Conservation (phyloP, 2,888 invertebrate species). For the Pandemis heparana region DNA sequence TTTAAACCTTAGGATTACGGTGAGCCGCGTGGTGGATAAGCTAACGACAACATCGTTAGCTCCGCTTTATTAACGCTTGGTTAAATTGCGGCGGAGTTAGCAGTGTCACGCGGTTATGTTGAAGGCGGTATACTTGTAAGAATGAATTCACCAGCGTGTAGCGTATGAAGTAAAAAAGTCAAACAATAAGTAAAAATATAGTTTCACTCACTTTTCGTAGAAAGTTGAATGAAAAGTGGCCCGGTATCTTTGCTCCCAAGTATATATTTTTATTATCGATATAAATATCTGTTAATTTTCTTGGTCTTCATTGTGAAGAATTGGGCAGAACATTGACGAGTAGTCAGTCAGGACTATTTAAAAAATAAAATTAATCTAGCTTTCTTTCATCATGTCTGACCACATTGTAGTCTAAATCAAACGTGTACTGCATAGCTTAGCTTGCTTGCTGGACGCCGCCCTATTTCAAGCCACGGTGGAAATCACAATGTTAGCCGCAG, state of each 20-base stretch:
- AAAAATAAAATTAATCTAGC: too few relatives aligned
- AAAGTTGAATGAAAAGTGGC: too few relatives aligned
- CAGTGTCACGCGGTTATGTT: neutral
- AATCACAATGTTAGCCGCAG: constrained; percentile 57
- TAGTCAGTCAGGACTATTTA: too few relatives aligned
- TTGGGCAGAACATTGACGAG: too few relatives aligned
- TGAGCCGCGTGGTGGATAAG: constrained; percentile 24
- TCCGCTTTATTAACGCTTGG: constrained; percentile 27
- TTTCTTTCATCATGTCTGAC: neutral
- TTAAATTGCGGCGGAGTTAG: neutral
- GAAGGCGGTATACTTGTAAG: neutral
- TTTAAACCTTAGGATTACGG: constrained; percentile 23
- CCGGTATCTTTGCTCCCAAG: too few relatives aligned
- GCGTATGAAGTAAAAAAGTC: neutral
- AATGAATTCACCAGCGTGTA: too few relatives aligned
- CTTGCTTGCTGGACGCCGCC: constrained; percentile 6
- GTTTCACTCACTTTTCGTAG: too few relatives aligned
- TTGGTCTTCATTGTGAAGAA: too few relatives aligned
- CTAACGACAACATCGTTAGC: constrained; percentile 30
- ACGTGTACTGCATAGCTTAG: neutral
- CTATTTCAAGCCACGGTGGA: constrained; percentile 38
- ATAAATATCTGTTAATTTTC: too few relatives aligned
- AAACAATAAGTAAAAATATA: neutral
- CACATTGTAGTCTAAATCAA: neutral
- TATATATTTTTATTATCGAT: too few relatives aligned